phyloP scores from a whole-genome alignment of 2,113 vertebrate species.

The human (Homo sapiens) region GRCh38 chr2:164388001-164388500 shows the following conservation, averaged over 20 bases:
- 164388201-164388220: conserved; percentile 85
- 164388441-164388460: conserved; percentile 79
- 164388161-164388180: conserved; percentile 81
- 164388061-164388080: neutral
- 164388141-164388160: conserved; percentile 77
- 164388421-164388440: conserved; percentile 79
- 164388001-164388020: neutral
- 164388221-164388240: conserved; percentile 84
- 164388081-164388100: conserved; percentile 37
- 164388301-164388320: conserved; percentile 87
- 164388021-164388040: neutral
- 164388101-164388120: conserved; percentile 34
- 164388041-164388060: conserved; percentile 10
- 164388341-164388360: conserved; percentile 83
- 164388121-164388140: conserved; percentile 79
- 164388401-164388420: conserved; percentile 81
- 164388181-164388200: conserved; percentile 83
- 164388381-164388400: conserved; percentile 80
- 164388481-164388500: conserved; percentile 58
- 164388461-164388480: conserved; percentile 45
- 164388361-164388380: conserved; percentile 81
- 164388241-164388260: conserved; percentile 80
- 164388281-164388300: conserved; percentile 88
- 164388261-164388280: conserved; percentile 84
- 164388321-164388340: conserved; percentile 84